Base-by-base conservation (phyloP, 2,888 invertebrate species). In the Nineta flava region DNA sequence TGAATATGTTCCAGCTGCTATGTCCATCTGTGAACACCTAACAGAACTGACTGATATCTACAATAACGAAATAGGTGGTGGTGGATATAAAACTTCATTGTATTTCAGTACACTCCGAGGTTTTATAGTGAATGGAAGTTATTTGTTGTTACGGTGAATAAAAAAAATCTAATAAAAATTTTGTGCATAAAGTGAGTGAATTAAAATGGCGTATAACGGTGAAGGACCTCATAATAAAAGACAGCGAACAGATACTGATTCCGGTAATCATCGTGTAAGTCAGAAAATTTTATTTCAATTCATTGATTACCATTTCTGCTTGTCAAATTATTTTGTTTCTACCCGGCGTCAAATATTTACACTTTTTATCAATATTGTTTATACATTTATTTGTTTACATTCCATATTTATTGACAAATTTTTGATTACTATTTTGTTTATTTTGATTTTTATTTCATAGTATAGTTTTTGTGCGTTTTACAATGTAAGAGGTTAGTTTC, bases 121-220 rank as follows among this genome's bases (percentile, higher is more conserved):
- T 38, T 50, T 54, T 62, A 64, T 69, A 62, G 53, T 60, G 67
- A 68, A 71, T 71, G 70, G 70, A 69, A 65, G 70, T 71, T 69
- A 70, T 69, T 69, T 69, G 69, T 70, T 44, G 19, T 44, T 21
- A 10, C 44, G 44, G 19, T 44, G 21, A 13, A 19, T 13, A 44
- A 21, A 26, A 44, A 26, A 44, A 19, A n/a, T n/a, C n/a, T n/a
- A n/a, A n/a, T n/a, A 10, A 26, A 13, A 44, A 21, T n/a, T 44
- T 56, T 55, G 53, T 53, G 55, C 55, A 55, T 58, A 57, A 53
- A 44, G 59, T 71, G 72, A 72, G 74, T 76, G 73, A 72, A 75
- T 68, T 72, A 77, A 70, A 68, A 79, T 79, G 79, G 77, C 79
- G 76, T 79, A 77, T 74, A 79, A 79, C 73, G 79, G 78, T 64